Evolutionary conservation across 2,113 vertebrate species (phyloP).

Genomic region (Anhinga anhinga): DNA sequence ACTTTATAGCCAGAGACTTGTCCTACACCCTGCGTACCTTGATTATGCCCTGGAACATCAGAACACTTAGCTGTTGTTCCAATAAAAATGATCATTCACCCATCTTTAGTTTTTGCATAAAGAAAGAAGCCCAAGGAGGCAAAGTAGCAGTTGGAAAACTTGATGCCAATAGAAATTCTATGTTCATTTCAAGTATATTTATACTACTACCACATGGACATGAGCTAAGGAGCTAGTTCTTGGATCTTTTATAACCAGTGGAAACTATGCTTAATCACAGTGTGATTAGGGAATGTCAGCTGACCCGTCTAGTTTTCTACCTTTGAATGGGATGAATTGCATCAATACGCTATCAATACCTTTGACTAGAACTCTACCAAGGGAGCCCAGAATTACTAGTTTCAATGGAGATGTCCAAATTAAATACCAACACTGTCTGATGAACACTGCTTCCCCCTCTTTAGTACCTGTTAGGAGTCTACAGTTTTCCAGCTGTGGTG

Average conservation of each 20-base stretch:
- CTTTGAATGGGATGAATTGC: background rate
- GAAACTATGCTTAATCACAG: background rate
- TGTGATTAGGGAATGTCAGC: background rate
- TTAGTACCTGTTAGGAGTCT: background rate
- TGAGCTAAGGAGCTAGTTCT: background rate
- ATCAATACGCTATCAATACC: background rate
- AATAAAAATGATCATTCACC: background rate
- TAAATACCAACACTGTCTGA: background rate
- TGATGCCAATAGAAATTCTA: background rate
- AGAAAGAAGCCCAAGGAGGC: background rate
- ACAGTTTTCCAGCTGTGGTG: background rate
- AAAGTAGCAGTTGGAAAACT: background rate
- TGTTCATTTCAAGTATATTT: background rate
- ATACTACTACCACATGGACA: rapidly evolving
- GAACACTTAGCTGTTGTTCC: background rate
- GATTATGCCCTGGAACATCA: background rate
- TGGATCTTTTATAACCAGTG: background rate
- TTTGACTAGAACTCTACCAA: background rate
- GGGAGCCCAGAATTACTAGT: background rate
- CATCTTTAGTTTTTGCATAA: background rate
- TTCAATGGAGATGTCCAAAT: background rate
- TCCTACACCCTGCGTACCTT: background rate
- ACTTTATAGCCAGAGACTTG: background rate
- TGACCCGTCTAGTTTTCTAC: background rate
- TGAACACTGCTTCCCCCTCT: background rate